phyloP scores from a whole-genome alignment of 2,113 vertebrate genomes.

The Trogon melanurus region DNA sequence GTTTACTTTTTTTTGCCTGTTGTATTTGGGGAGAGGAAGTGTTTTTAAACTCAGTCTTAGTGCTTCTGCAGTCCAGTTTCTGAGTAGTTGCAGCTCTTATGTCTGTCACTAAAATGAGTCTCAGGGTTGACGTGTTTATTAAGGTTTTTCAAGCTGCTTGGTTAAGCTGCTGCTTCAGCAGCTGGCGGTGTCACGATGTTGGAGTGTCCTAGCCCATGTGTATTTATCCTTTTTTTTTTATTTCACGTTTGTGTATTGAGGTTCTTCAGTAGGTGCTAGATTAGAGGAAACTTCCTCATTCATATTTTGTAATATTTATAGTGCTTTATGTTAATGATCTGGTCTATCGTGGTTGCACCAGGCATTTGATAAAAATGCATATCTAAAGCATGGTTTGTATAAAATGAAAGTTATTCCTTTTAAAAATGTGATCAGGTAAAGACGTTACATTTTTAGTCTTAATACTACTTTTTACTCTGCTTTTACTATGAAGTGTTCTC shows the following conservation, averaged over 20 bases:
- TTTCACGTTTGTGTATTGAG: background rate
- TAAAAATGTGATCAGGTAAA: background rate
- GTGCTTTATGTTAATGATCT: background rate
- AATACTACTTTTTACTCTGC: background rate
- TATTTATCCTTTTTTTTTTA: background rate
- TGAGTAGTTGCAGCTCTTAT: background rate
- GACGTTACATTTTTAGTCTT: background rate
- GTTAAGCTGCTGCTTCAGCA: background rate
- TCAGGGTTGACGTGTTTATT: background rate
- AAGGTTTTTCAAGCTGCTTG: background rate
- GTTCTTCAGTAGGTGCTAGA: background rate
- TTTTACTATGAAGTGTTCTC: background rate
- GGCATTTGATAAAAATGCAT: background rate
- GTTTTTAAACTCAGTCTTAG: background rate
- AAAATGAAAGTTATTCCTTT: background rate
- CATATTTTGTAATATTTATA: background rate
- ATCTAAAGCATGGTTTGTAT: background rate
- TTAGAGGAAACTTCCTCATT: background rate
- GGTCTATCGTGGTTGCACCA: background rate
- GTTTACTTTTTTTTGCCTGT: background rate
- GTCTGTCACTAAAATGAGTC: background rate
- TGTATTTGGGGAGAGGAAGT: background rate
- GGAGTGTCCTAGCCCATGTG: background rate
- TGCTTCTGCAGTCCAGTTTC: background rate
- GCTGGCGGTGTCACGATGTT: fast-evolving